These are phyloP conservation scores for Tor tambroides DNA, from an alignment of 2,113 vertebrate species.

Conservation along the genomic window DNA sequence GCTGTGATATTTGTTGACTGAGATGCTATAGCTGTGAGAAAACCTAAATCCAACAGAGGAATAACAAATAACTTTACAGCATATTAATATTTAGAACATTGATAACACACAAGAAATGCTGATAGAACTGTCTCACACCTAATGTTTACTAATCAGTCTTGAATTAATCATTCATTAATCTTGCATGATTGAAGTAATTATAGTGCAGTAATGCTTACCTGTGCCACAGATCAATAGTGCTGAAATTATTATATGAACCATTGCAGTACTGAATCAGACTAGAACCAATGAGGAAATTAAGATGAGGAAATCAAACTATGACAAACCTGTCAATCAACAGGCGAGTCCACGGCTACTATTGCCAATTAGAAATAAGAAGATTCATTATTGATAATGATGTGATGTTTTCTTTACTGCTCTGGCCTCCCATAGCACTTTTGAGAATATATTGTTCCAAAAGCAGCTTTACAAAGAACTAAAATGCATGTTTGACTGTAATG, in stretches of 20 bases:
- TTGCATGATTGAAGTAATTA: not conserved
- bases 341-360: not conserved
- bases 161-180: not conserved
- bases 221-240: not conserved
- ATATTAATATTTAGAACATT: not conserved
- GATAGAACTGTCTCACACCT: not conserved
- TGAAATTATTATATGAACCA: not conserved
- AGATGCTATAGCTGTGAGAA: not conserved
- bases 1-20: not conserved
- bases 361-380: not conserved
- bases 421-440: not conserved
- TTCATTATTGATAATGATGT: not conserved
- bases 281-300: not conserved
- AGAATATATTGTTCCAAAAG: not conserved
- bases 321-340: not conserved
- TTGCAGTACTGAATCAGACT: not conserved
- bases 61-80: not conserved
- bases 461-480: not conserved
- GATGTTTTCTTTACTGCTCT: not conserved
- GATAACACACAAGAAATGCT: not conserved
- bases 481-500: not conserved
- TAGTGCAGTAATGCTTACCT: not conserved
- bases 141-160: not conserved
- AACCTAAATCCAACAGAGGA: not conserved
- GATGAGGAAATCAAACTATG: slow-evolving; percentile 15